These are phyloP conservation scores for Sericinus montela DNA, from an alignment of 2,888 invertebrate genomes.

Conservation along the genomic window DNA sequence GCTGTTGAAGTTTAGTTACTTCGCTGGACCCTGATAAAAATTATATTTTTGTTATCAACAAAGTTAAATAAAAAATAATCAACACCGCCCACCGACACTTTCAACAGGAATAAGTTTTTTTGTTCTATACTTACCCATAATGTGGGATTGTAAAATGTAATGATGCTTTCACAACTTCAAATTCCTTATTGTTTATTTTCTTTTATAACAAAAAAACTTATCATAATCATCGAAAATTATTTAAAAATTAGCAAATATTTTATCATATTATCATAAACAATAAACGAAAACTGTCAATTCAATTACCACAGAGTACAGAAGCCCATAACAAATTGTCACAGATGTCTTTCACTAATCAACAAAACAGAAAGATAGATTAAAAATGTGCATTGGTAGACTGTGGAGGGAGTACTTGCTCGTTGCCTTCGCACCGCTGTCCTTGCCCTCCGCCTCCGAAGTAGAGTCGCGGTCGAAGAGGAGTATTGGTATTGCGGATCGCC, in stretches of 20 bases:
- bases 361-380: too few relatives aligned
- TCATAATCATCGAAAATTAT: too few relatives aligned
- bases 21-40: constrained; percentile 76
- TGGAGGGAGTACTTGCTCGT: too few relatives aligned
- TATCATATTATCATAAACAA: too few relatives aligned
- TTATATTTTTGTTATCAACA: too few relatives aligned
- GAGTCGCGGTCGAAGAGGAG: too few relatives aligned
- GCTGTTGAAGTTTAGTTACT: constrained; percentile 87
- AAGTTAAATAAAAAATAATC: constrained; percentile 37
- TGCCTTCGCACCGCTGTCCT: too few relatives aligned
- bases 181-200: constrained; percentile 20
- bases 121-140: constrained; percentile 66
- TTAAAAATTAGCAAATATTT: constrained; percentile 32
- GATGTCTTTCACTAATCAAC: too few relatives aligned
- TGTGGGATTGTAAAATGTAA: constrained; percentile 32
- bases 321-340: too few relatives aligned
- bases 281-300: constrained; percentile 38
- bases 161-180: neutral
- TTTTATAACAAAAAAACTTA: constrained; percentile 37
- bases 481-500: too few relatives aligned
- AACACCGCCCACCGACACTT: constrained; percentile 60
- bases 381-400: too few relatives aligned
- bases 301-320: constrained; percentile 4
- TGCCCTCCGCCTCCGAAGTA: too few relatives aligned
- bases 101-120: constrained; percentile 15